Evolutionary conservation across 2,113 vertebrate species (phyloP).

Genomic region (Tragelaphus strepsiceros): DNA sequence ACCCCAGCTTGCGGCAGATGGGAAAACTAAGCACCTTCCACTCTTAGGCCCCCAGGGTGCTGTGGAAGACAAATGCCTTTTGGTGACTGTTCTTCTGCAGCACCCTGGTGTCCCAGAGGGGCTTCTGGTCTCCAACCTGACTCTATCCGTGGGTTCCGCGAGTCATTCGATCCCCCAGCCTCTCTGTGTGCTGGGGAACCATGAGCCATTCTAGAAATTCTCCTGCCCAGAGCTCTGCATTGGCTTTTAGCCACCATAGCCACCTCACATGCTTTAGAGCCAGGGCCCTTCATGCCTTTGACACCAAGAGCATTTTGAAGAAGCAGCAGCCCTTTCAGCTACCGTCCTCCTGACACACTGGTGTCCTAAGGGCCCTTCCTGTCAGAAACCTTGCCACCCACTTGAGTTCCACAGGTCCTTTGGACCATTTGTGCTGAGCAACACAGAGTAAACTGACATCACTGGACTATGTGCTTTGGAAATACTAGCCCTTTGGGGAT

Average conservation of each 20-base stretch:
- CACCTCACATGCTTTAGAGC: neutral
- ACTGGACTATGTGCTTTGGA: neutral
- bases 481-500: neutral
- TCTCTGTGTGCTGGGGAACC: neutral
- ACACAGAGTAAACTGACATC: neutral
- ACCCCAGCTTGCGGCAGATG: neutral
- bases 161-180: neutral
- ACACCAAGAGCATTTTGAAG: neutral
- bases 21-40: neutral
- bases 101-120: neutral
- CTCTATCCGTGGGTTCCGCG: fast-evolving
- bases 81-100: neutral
- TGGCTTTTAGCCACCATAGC: neutral
- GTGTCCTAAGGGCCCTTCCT: neutral
- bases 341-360: neutral
- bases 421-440: neutral
- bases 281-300: neutral
- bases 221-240: neutral
- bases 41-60: neutral
- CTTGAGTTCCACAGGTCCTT: neutral
- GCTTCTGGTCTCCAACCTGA: neutral
- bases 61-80: neutral
- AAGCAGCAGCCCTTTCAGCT: neutral
- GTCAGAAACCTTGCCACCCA: neutral
- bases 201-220: neutral